A percentile compares a stretch with the other conserved stretches of the same genome.
Conservation (phyloP, 2,113 vertebrate species). For the Chinchilla lanigera region DNA sequence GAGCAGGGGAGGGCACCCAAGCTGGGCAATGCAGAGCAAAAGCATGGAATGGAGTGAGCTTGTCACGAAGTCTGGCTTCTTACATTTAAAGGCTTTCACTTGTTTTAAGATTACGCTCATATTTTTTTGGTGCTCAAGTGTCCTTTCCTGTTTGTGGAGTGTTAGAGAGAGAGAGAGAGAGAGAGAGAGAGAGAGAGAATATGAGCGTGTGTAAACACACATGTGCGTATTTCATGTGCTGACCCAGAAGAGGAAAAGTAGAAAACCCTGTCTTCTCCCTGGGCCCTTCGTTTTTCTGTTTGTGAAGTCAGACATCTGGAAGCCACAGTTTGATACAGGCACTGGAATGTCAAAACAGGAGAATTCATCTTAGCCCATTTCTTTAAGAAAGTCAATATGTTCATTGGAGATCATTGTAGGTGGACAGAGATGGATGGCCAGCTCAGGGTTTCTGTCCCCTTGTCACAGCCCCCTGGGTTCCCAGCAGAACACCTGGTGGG, state of each 20-base stretch:
- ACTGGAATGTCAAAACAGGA: background rate
- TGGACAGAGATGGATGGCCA: background rate
- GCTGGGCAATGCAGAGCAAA: background rate
- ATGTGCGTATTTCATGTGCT: background rate
- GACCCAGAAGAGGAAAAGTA: background rate
- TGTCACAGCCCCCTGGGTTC: background rate
- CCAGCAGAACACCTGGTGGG: background rate
- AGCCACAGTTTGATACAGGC: background rate
- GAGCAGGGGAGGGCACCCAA: background rate
- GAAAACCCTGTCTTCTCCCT: background rate
- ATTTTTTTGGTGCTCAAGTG: background rate
- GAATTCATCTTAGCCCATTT: background rate
- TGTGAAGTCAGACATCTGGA: conserved; percentile 13
- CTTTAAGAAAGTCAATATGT: background rate
- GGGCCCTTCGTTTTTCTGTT: background rate
- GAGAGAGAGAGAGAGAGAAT: too few species aligned
- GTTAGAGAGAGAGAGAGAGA: background rate
- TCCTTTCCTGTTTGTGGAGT: background rate
- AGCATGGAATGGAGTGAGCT: background rate
- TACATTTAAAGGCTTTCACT: background rate
- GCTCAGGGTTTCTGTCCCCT: background rate
- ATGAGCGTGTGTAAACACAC: background rate
- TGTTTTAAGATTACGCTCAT: background rate
- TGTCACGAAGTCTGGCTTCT: background rate
- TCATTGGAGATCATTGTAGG: conserved; percentile 21